These are phyloP conservation scores for Amphilophus citrinellus DNA, from an alignment of 2,113 vertebrate genomes.

Conservation along the genomic window DNA sequence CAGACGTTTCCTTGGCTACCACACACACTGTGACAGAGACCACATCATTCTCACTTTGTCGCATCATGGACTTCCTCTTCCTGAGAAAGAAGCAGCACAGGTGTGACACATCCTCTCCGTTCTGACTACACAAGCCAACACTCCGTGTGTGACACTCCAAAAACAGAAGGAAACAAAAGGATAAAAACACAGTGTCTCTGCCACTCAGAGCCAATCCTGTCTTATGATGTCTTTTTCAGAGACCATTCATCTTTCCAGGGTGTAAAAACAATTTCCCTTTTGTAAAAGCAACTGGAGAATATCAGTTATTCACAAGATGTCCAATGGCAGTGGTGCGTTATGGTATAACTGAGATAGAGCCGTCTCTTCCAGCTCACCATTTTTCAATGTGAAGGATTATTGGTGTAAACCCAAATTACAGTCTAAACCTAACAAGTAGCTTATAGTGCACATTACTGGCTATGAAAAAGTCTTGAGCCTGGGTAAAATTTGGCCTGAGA, in stretches of 20 bases:
- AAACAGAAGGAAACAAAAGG: neutral
- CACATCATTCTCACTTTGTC: neutral
- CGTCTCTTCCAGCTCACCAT: too few relatives aligned
- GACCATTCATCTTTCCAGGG: neutral
- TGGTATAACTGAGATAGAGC: neutral
- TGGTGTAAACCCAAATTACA: too few relatives aligned
- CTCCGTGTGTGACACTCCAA: neutral
- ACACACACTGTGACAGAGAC: neutral
- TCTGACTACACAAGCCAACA: neutral
- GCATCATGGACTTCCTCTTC: too few relatives aligned
- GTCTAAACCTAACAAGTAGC: too few relatives aligned
- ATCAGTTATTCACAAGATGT: neutral
- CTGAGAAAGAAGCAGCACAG: too few relatives aligned
- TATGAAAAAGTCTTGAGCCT: too few relatives aligned
- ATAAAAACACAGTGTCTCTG: constrained; percentile 1
- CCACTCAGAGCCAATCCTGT: neutral
- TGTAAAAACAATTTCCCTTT: neutral
- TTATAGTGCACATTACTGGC: too few relatives aligned
- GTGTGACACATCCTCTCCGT: neutral
- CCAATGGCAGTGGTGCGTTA: neutral
- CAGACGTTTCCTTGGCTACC: neutral
- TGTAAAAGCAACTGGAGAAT: neutral
- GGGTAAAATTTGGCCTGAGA: too few relatives aligned
- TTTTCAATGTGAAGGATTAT: too few relatives aligned
- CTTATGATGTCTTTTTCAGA: neutral